phyloP scores from a whole-genome alignment of 2,113 vertebrate genomes.

The Perca schrenkii region DNA sequence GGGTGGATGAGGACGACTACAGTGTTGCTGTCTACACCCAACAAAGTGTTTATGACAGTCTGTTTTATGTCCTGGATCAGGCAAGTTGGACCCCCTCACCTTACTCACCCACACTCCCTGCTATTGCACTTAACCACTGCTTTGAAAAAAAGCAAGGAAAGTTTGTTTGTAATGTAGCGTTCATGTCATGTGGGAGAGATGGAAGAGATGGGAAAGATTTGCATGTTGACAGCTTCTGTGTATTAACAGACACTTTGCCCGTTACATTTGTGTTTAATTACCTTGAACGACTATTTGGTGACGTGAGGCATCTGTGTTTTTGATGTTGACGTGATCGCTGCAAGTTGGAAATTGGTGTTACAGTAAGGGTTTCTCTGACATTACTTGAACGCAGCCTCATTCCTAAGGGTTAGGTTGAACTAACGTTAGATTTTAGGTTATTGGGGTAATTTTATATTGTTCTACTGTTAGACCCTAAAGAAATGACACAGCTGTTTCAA shows the following conservation, averaged over 20 bases:
- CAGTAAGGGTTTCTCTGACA: neutral
- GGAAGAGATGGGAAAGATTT: neutral
- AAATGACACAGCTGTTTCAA: neutral
- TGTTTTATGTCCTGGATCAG: slow-evolving; percentile 92
- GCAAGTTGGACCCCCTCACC: slow-evolving; percentile 75
- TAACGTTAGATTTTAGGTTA: neutral
- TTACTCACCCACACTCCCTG: neutral
- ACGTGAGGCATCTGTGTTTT: too few species aligned
- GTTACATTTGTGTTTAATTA: too few species aligned
- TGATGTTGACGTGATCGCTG: too few species aligned
- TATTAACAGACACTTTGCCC: too few species aligned
- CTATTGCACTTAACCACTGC: too few species aligned
- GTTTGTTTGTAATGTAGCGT: neutral
- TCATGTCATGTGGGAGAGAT: neutral
- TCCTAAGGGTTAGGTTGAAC: neutral
- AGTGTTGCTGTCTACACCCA: slow-evolving; percentile 90
- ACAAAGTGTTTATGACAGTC: slow-evolving; percentile 86
- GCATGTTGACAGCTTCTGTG: too few species aligned
- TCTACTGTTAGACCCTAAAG: neutral
- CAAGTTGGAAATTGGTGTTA: too few species aligned
- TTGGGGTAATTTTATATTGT: neutral
- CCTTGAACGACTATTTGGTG: too few species aligned
- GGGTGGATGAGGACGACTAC: slow-evolving; percentile 92
- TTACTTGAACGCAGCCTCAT: neutral
- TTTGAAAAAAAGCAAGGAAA: neutral